phyloP scores from a whole-genome alignment of 2,113 vertebrate species.

The Jacana jacana region DNA sequence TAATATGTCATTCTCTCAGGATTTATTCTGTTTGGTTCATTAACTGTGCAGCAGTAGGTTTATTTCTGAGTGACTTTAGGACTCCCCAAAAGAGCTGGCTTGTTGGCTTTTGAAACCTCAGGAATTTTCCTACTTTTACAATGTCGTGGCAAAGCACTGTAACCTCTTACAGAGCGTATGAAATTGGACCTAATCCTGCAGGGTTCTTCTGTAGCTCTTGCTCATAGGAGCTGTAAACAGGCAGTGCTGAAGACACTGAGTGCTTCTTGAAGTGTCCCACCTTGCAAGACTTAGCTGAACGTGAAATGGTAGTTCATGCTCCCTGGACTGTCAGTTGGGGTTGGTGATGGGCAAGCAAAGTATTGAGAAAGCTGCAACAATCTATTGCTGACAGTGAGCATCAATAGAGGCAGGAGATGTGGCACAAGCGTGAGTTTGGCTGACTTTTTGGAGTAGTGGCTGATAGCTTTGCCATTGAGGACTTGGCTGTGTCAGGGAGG shows the following conservation, averaged over 20 bases:
- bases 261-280: background rate
- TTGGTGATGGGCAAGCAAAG: background rate
- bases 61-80: background rate
- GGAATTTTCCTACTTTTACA: background rate
- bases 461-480: background rate
- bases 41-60: background rate
- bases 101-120: background rate
- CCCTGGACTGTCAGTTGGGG: background rate
- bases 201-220: background rate
- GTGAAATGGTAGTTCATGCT: background rate
- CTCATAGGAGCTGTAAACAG: background rate
- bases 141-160: background rate
- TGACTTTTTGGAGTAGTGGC: background rate
- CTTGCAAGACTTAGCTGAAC: background rate
- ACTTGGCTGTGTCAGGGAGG: background rate
- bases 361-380: background rate
- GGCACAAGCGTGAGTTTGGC: background rate
- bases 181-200: background rate
- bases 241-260: background rate
- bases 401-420: background rate
- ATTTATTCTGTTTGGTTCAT: background rate
- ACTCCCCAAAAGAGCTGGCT: background rate
- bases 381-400: background rate
- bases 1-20: background rate
- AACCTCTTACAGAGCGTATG: background rate